A percentile compares a stretch with the other conserved stretches of the same genome.
Evolutionary conservation across 2,113 vertebrate genomes (phyloP).

Genomic region (Alectura lathami): DNA sequence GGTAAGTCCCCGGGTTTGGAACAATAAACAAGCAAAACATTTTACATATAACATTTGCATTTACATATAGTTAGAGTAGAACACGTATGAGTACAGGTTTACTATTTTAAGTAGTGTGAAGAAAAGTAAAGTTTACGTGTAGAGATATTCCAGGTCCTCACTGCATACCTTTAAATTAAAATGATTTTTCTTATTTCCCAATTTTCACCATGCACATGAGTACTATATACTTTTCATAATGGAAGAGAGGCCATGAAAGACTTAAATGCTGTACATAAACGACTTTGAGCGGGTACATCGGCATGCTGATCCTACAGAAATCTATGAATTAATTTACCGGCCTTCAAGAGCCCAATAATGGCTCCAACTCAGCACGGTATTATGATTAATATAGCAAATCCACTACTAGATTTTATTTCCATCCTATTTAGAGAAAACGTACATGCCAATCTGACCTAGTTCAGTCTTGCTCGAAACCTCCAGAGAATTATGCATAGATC

Average conservation of each 20-base stretch:
- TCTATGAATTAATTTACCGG: background rate
- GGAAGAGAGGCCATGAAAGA: background rate
- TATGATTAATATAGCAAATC: conserved; percentile 46
- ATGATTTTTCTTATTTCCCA: background rate
- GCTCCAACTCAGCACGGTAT: background rate
- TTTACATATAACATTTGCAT: background rate
- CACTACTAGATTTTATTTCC: conserved; percentile 20
- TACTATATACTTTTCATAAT: background rate
- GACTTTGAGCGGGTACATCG: background rate
- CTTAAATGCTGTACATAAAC: background rate
- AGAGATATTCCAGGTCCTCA: background rate
- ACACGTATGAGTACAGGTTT: background rate
- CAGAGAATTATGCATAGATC: conserved; percentile 43
- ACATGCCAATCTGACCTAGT: conserved; percentile 49
- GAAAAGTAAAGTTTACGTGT: background rate
- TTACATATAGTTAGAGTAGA: background rate
- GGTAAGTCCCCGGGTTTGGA: background rate
- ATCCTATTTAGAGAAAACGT: conserved; percentile 47
- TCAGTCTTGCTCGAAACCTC: conserved; percentile 57
- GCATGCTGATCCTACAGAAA: background rate
- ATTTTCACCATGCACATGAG: background rate
- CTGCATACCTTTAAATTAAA: background rate
- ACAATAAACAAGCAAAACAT: background rate
- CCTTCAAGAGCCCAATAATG: background rate
- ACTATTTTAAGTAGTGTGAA: background rate